These are phyloP conservation scores for Tryphoninae sp. DNA, from an alignment of 2,888 invertebrate species.

Conservation along the genomic window DNA sequence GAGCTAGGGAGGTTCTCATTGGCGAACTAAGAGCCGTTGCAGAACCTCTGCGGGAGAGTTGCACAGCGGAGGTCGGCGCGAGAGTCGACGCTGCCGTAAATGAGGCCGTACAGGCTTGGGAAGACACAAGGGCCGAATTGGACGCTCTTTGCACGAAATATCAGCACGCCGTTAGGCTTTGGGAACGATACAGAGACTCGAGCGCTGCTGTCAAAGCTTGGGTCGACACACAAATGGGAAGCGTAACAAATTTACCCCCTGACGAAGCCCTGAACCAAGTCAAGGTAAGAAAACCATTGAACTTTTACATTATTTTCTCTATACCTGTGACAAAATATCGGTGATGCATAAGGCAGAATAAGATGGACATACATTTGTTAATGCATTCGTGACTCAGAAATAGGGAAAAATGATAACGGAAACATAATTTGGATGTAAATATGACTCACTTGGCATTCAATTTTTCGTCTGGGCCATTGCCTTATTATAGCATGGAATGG, in stretches of 20 bases:
- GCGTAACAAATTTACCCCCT: conserved; percentile 87
- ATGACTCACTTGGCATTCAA: conserved; percentile 17
- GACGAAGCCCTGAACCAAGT: conserved; percentile 88
- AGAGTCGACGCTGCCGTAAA: conserved; percentile 89
- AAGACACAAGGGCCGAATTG: conserved; percentile 90
- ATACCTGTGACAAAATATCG: background rate
- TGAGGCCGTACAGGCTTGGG: conserved; percentile 90
- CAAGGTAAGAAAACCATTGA: conserved; percentile 84
- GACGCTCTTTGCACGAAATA: conserved; percentile 90
- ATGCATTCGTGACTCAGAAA: background rate
- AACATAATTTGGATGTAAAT: background rate
- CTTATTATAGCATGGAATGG: conserved; percentile 6
- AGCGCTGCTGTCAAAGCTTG: conserved; percentile 89
- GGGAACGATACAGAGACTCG: conserved; percentile 91
- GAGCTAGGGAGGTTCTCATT: conserved; percentile 88
- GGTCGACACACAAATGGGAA: conserved; percentile 89
- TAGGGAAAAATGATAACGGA: background rate
- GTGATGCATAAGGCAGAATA: background rate
- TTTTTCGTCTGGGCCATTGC: conserved; percentile 3
- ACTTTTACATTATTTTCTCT: conserved; percentile 36
- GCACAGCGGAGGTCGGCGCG: conserved; percentile 88
- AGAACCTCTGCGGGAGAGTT: conserved; percentile 87
- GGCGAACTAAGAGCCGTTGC: conserved; percentile 88
- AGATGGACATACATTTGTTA: background rate
- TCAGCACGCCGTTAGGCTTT: conserved; percentile 90